A percentile compares a stretch with the other conserved stretches of the same genome.
These are phyloP conservation scores for Onchidella celtica DNA, from an alignment of 2,888 invertebrate species.

Conservation along the genomic window DNA sequence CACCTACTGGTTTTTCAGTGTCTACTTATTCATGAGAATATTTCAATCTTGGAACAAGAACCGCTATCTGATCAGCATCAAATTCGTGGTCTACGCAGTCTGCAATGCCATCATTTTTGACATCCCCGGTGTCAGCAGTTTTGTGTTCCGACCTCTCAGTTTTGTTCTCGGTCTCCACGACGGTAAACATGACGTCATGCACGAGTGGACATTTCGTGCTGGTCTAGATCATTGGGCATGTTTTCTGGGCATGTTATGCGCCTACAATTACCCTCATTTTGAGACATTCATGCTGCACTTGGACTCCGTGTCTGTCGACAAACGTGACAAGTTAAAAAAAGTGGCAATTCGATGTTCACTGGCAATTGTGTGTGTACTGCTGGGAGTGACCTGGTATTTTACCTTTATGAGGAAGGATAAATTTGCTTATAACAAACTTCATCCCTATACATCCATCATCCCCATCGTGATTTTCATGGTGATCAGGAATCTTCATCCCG, in stretches of 20 bases:
- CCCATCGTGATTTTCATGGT: constrained; percentile 66
- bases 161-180: constrained; percentile 63
- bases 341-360: constrained; percentile 31
- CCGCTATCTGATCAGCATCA: constrained; percentile 63
- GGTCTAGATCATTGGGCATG: constrained; percentile 73
- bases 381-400: constrained; percentile 58
- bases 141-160: constrained; percentile 64
- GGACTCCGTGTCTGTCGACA: constrained; percentile 47
- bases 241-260: constrained; percentile 71
- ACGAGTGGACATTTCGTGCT: constrained; percentile 69
- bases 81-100: constrained; percentile 63
- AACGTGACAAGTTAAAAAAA: constrained; percentile 28
- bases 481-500: constrained; percentile 64
- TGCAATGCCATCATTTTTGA: constrained; percentile 68
- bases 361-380: constrained; percentile 37
- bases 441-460: constrained; percentile 67
- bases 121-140: constrained; percentile 56
- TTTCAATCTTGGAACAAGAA: constrained; percentile 65
- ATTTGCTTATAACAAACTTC: constrained; percentile 61
- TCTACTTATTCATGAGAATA: constrained; percentile 67
- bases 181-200: constrained; percentile 58
- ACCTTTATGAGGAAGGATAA: constrained; percentile 61
- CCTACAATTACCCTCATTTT: constrained; percentile 72
- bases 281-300: constrained; percentile 63
- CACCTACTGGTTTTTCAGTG: constrained; percentile 73